Conservation (phyloP, 2,113 vertebrate genomes). For the Dicrurus megarhynchus region DNA sequence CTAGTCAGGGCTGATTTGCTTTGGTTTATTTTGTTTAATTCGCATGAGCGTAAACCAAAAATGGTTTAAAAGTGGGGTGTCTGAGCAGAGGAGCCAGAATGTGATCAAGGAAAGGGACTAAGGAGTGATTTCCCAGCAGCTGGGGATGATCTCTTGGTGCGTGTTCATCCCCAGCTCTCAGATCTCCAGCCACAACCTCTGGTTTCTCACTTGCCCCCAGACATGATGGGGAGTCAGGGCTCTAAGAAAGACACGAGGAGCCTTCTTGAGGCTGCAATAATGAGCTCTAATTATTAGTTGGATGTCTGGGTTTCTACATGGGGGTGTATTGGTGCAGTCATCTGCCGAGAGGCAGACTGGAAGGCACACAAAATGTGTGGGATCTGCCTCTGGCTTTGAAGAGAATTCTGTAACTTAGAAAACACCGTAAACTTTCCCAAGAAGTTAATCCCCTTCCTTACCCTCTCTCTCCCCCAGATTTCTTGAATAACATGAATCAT, state of each 20-base stretch:
- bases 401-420: not conserved
- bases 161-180: not conserved
- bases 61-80: not conserved
- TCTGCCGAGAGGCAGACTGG: not conserved
- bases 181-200: not conserved
- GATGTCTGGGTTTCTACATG: not conserved
- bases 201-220: not conserved
- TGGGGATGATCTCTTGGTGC: rapidly evolving
- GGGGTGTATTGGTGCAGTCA: not conserved
- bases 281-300: not conserved
- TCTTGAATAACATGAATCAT: not conserved
- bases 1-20: not conserved
- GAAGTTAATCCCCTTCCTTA: not conserved
- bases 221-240: not conserved
- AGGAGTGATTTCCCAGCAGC: not conserved
- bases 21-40: not conserved
- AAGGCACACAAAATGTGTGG: not conserved
- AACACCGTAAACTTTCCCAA: not conserved
- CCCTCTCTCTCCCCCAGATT: not conserved
- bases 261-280: not conserved
- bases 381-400: not conserved
- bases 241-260: not conserved
- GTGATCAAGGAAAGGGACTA: not conserved
- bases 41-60: rapidly evolving
- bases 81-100: not conserved